Evolutionary conservation across 2,113 vertebrate species (phyloP).

Genomic region (Prochilodus magdalenae): DNA sequence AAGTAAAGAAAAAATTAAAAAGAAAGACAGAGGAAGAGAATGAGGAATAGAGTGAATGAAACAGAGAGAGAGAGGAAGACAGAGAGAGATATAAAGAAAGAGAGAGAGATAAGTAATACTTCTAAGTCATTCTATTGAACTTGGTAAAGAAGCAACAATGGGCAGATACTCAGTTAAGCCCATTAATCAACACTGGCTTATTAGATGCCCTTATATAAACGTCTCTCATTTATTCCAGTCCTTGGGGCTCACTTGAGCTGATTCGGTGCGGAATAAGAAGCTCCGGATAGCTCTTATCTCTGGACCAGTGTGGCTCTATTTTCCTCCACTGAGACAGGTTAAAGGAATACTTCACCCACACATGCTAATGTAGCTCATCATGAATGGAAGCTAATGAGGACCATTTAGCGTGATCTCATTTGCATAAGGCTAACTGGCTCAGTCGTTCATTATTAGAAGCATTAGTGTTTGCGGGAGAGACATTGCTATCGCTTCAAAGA

Average conservation of each 20-base stretch:
- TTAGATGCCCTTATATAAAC: conserved; percentile 3
- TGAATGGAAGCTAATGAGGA: conserved; percentile 17
- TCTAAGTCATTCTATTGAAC: no score
- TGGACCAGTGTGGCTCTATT: neutral
- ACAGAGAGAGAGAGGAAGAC: no score
- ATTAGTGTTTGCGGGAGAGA: neutral
- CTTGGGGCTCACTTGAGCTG: neutral
- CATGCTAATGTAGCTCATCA: neutral
- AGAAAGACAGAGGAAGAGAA: no score
- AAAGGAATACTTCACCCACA: neutral
- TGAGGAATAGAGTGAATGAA: no score
- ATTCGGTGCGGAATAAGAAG: neutral
- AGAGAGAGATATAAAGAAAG: no score
- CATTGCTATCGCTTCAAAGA: neutral
- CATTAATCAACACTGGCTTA: conserved; percentile 29
- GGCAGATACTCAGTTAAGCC: neutral
- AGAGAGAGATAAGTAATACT: no score
- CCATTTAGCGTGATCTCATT: conserved; percentile 31
- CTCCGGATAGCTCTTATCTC: neutral
- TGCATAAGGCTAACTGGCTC: conserved; percentile 13
- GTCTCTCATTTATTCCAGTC: conserved; percentile 10
- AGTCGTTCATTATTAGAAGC: neutral
- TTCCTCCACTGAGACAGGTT: neutral
- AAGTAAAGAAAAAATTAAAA: no score
- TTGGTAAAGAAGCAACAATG: no score